Evolutionary conservation across 2,797 vertebrate species (phyloP), one percentile per base, ranked within the genome.

Genomic region (Rhinatrema bivittatum): DNA sequence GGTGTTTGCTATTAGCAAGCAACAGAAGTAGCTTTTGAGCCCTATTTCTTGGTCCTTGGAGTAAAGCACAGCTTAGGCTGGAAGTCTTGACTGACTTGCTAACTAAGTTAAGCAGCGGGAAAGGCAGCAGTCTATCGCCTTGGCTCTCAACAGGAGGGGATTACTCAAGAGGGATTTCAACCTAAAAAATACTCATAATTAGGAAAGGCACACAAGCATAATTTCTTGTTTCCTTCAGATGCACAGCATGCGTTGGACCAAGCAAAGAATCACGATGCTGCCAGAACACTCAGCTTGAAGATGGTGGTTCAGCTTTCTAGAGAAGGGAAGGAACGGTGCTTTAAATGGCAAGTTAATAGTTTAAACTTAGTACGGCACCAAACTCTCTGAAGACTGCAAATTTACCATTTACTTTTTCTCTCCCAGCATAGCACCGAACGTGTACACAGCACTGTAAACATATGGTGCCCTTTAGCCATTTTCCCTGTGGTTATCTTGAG

Each of bases 111-210:
- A 49, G 40, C 16, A 37, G 29, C 19, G 42, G 33, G 37, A 56
- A 67, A 50, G 33, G 46, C 32, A 39, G 44, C 39, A 43, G 25
- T 48, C 58, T 63, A 50, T 65, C 42, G 63, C 45, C 33, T 26
- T 58, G 25, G 42, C 19, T 29, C 45, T 38, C 50, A 53, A 46
- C 42, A 55, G 56, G 24, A 35, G 12, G 17, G 37, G 43, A 52
- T 40, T 42, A 52, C 40, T 53, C 30, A 38, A 23, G 60, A 55
- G 10, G n/a, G 49, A 54, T 53, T 62, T 57, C 36, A 58, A 56
- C 37, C 45, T 42, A 52, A 58, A 72, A 53, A 33, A 62, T 55
- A 65, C 74, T 68, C 69, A 64, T 75, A 76, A 72, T 74, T 79
- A 70, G 66, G 68, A 60, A 60, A 55, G 41, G 28, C 57, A 49